Base-by-base conservation (phyloP, 2,113 vertebrate genomes). In the Spermophilus dauricus region DNA sequence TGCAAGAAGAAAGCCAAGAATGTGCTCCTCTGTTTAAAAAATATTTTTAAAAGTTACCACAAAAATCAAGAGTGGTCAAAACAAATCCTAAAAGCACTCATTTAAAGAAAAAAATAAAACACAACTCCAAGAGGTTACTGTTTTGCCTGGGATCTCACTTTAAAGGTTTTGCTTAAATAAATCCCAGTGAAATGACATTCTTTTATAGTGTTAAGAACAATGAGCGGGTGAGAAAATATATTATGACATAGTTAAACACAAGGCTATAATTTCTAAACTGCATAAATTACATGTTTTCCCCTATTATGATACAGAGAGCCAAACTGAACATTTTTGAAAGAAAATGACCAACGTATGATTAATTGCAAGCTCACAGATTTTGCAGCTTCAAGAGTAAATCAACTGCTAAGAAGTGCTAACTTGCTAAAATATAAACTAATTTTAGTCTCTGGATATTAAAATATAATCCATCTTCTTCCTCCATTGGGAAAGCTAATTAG, bases 381-480 rank as follows among this genome's bases (percentile, higher is more conserved):
- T 99, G 98, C 99, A 99, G 99, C 99, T 99, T 98, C 93, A 98
- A 98, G 98, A 99, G 99, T 99, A 99, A 99, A 99, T 98, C 99
- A 98, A 98, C 99, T 98, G 99, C 99, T 99, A 91, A 98, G 99
- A 99, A 99, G 98, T 98, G 99, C 99, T 98, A 99, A 99, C 99
- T 99, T 99, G 99, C 99, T 99, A 98, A 99, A 99, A 99, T 98
- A 99, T 95, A 99, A 99, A 99, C 99, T 99, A 99, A 99, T 99
- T 99, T 99, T 99, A 99, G 99, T 99, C 99, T 98, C 98, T 97
- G 98, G 98, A 98, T 99, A 99, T 98, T 99, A 99, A 99, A 99
- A 99, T 99, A 99, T 99, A 99, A 99, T 99, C 98, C 99, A 99
- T 99, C 99, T 99, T 99, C 99, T 98, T 99, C 98, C 98, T 99